These are phyloP conservation scores for Chelon auratus DNA, from an alignment of 2,797 vertebrate genomes.

Conservation along the genomic window DNA sequence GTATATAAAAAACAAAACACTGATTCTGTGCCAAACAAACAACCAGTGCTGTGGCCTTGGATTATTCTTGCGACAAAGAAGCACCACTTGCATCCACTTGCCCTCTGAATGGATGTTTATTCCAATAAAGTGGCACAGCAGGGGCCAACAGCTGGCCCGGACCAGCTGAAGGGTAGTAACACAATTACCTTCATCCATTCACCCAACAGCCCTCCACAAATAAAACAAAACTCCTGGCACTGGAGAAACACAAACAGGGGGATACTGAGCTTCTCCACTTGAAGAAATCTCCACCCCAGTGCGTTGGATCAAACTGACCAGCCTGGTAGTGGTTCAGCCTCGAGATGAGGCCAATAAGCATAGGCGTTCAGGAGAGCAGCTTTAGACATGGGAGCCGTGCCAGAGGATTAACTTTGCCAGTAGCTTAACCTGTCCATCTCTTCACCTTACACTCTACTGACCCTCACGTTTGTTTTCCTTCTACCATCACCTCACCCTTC, in stretches of 20 bases:
- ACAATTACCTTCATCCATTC: constrained; percentile 42
- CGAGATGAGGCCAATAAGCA: constrained; percentile 1
- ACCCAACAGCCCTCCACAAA: constrained; percentile 7
- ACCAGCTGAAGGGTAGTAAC: constrained; percentile 62
- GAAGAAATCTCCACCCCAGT: constrained; percentile 25
- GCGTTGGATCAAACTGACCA: constrained; percentile 31
- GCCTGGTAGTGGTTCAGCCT: constrained; percentile 45
- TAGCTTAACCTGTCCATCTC: constrained; percentile 63
- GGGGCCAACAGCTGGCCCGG: constrained; percentile 65
- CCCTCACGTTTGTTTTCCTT: constrained; percentile 22
- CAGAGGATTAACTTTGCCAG: constrained; percentile 64
- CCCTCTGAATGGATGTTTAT: constrained; percentile 47
- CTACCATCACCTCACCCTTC: constrained; percentile 4
- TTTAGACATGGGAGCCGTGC: constrained; percentile 51
- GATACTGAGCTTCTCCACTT: constrained; percentile 3
- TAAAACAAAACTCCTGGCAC: constrained; percentile 9
- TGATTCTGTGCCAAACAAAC: constrained; percentile 27
- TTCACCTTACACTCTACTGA: constrained; percentile 25
- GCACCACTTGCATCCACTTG: constrained; percentile 34
- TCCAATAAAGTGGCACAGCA: constrained; percentile 30
- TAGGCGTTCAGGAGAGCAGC: constrained; percentile 49
- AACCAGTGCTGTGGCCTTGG: constrained; percentile 5
- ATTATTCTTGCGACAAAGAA: constrained; percentile 21
- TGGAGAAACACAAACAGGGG: constrained; percentile 12
- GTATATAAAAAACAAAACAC: background rate